Evolutionary conservation across 2,113 vertebrate species (phyloP), one percentile per base, ranked within the genome.

Genomic region (Eupsittula cactorum): DNA sequence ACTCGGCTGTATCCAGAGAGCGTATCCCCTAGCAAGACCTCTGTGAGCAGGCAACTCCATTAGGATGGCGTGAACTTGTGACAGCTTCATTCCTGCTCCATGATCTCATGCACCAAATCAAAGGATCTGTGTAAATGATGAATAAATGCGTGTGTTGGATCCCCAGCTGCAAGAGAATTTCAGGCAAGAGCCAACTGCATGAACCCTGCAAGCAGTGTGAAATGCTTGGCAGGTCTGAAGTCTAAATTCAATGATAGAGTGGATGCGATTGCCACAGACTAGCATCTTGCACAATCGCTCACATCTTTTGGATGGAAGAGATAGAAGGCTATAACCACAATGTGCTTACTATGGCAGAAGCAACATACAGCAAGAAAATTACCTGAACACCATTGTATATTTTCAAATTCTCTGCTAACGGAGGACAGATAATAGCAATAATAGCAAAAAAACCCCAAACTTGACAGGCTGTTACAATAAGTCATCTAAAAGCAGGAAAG

Each of bases 51-150:
- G 29, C 49, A 55, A 68, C 37, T 86, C 46, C 7, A 0, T 75
- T 71, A 47, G 41, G 50, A 84, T 64, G 57, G 55, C 1, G 1
- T 49, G 49, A 63, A 35, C 16, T 76, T 77, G 71, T 0, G 0
- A 86, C 59, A 86, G 75, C n/a, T 84, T 93, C 46, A 44, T 91
- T 94, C 69, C 83, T 81, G 64, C 73, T 88, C 64, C 57, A 6
- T 92, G 86, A 96, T 64, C 69, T 91, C 86, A 91, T 83, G 46
- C 47, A 39, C 35, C 69, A 71, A 78, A 79, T 75, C 73, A 84
- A 82, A 92, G 77, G 77, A 82, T 78, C 57, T 82, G 47, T 89
- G 81, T 88, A 28, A 86, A 64, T 7, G 50, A 74, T 92, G 83
- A 81, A 68, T 86, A 75, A 59, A 17, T 55, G 20, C 7, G 24